These are phyloP conservation scores for Siniperca scherzeri DNA, from an alignment of 2,797 vertebrate genomes.

Conservation along the genomic window DNA sequence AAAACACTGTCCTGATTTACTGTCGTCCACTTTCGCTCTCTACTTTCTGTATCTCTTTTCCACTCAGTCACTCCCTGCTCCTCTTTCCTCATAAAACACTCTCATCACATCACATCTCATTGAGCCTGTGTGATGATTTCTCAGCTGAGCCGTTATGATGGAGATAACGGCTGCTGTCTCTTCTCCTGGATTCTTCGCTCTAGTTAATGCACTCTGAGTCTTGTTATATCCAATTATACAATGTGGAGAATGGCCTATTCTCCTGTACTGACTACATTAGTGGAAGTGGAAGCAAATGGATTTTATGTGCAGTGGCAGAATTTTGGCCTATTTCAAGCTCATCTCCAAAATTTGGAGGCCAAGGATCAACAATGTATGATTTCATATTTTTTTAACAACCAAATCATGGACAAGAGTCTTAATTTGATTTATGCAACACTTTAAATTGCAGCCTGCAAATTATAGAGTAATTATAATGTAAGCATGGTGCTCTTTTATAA, in stretches of 20 bases:
- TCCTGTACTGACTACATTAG: slow-evolving; percentile 38
- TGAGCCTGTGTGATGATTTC: slow-evolving; percentile 57
- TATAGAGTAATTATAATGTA: not conserved
- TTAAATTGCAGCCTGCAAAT: slow-evolving; percentile 1
- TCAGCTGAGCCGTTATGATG: slow-evolving; percentile 59
- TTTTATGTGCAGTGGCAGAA: slow-evolving; percentile 24
- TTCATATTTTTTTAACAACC: not conserved
- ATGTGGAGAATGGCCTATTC: slow-evolving; percentile 14
- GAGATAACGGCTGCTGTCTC: slow-evolving; percentile 53
- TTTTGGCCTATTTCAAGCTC: not conserved
- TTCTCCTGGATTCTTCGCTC: slow-evolving; percentile 48
- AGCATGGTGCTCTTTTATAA: slow-evolving; percentile 3
- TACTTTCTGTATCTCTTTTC: not conserved
- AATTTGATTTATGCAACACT: not conserved
- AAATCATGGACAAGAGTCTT: not conserved
- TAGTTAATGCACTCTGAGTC: slow-evolving; percentile 52
- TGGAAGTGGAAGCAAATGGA: slow-evolving; percentile 40
- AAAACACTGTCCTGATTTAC: slow-evolving; percentile 22
- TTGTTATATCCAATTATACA: slow-evolving; percentile 61
- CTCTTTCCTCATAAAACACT: slow-evolving; percentile 30
- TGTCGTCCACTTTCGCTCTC: slow-evolving; percentile 11
- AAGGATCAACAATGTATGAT: not conserved
- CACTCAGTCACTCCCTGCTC: slow-evolving; percentile 8
- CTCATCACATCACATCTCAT: slow-evolving; percentile 34
- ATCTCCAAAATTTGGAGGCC: slow-evolving; percentile 3